These are phyloP conservation scores for Tuta absoluta DNA, from an alignment of 2,888 invertebrate species.

Conservation along the genomic window DNA sequence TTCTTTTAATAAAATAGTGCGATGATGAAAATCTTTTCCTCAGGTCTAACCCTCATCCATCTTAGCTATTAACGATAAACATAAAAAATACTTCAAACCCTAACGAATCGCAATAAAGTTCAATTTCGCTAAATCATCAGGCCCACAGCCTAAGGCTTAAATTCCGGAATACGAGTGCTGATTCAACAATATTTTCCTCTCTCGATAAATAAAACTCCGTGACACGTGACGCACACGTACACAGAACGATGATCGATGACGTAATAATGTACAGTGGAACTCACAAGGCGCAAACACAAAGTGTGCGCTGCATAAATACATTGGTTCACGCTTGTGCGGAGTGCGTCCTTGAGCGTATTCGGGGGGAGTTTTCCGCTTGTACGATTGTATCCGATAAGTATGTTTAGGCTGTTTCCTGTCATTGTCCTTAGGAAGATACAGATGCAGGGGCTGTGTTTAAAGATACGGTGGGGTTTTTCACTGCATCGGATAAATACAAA, in stretches of 20 bases:
- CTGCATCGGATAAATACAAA: no score
- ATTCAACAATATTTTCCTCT: constrained; percentile 22
- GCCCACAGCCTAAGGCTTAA: neutral
- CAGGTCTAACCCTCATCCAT: neutral
- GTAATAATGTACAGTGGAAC: constrained; percentile 35
- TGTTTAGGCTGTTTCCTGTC: neutral
- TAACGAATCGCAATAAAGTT: neutral
- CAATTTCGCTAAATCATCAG: neutral
- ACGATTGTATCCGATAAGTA: neutral
- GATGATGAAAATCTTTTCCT: no score
- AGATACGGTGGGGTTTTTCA: no score
- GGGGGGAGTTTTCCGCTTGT: neutral
- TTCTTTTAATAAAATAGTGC: no score
- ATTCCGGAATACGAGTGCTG: constrained; percentile 10
- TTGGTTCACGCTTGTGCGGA: constrained; percentile 21
- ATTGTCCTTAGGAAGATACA: neutral
- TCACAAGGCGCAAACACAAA: constrained; percentile 27
- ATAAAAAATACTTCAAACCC: neutral
- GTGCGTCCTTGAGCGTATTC: constrained; percentile 20
- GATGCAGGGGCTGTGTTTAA: neutral
- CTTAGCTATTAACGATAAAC: neutral
- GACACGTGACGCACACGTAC: constrained; percentile 25
- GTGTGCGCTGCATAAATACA: constrained; percentile 29
- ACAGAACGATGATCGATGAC: constrained; percentile 34
- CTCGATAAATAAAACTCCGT: constrained; percentile 25